These are phyloP conservation scores for Daktulosphaira vitifoliae DNA, from an alignment of 1,140 invertebrate species.

Conservation along the genomic window DNA sequence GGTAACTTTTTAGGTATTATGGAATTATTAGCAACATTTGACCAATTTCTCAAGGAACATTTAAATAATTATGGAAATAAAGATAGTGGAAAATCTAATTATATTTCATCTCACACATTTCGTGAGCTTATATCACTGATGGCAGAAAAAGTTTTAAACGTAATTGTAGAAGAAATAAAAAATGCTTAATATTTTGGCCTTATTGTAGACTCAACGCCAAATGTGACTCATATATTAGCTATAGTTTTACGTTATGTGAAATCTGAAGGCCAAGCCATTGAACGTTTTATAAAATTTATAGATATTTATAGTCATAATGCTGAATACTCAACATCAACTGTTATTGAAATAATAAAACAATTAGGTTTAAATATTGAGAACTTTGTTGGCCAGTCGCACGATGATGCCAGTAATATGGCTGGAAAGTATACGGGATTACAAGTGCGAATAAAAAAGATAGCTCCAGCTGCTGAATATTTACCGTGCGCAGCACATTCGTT, in stretches of 20 bases:
- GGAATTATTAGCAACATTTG: neutral
- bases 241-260: too few species aligned
- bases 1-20: neutral
- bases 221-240: too few species aligned
- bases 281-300: neutral
- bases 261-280: too few species aligned
- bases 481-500: slow-evolving; percentile 35
- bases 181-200: too few species aligned
- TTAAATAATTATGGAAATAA: neutral
- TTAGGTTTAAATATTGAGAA: slow-evolving; percentile 35
- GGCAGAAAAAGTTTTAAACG: too few species aligned
- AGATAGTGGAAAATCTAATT: neutral
- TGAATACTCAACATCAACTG: too few species aligned
- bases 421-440: slow-evolving; percentile 35
- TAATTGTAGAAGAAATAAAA: too few species aligned
- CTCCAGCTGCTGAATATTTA: slow-evolving; percentile 31
- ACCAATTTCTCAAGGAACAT: neutral
- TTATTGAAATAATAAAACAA: too few species aligned
- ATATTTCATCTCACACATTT: neutral
- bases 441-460: slow-evolving; percentile 22
- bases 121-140: too few species aligned
- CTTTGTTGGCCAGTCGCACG: slow-evolving; percentile 36
- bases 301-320: too few species aligned
- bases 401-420: slow-evolving; percentile 36
- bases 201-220: too few species aligned